Evolutionary conservation across 1,140 invertebrate genomes (phyloP), one percentile per base, ranked within the genome.

Genomic region (Augochlora pura): DNA sequence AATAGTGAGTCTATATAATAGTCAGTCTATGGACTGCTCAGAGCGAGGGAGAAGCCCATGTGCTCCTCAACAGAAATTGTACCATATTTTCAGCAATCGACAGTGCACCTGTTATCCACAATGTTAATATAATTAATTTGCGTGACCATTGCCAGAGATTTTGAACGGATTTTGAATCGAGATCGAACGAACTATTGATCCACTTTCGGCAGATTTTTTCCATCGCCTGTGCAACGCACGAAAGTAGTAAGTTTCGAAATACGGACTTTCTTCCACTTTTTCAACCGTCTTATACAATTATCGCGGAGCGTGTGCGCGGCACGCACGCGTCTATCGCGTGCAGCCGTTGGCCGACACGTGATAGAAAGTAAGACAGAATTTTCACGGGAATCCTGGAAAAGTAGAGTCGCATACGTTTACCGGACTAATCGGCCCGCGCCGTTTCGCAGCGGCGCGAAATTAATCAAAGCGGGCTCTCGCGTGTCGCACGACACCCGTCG

Each of bases 361-460:
- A 79, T 79, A 59, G 77, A 79, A 79, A 73, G 70, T 74, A 78
- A 63, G 38, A 52, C 46, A 46, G 54, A 52, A 68, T 68, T 25
- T 25, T 46, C 23, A 23, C 42, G 32, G n/a, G 14, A 14, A 38
- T 52, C 38, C 18, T 14, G 23, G 38, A 42, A 46, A 23, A 42
- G 49, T 32, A 18, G 49, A 52, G 49, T 52, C 49, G 49, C 49
- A 52, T 52, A 21, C 18, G 16, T 4, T 52, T 52, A 52, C 3
- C 49, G 14, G 14, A 5, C 18, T 7, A 21, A 46, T 46, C 42
- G 21, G 1, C 8, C 5, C 8, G 62, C 32, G 62, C 32, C 8
- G 16, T 52, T 46, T 52, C 16, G 16, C n/a, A 16, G 14, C 18
- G 49, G 21, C 32, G 10, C 63, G 39, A 65, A 42, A 42, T 23